Conservation (phyloP, 2,797 vertebrate species). For the Rhynchonycteris naso region DNA sequence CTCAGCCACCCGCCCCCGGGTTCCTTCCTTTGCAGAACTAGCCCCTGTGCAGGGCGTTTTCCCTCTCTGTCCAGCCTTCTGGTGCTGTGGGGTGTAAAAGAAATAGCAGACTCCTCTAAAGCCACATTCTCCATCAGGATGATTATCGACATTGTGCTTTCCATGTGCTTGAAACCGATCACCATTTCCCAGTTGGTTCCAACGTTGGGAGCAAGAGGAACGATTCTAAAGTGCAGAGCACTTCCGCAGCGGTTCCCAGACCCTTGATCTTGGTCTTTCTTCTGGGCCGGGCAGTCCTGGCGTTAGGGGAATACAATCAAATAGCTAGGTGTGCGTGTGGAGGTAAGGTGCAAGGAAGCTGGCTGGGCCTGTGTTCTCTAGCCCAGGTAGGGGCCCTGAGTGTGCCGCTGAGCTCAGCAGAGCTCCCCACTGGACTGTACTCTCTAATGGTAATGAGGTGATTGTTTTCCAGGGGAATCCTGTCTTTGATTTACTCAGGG, state of each 20-base stretch:
- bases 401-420: background rate
- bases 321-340: background rate
- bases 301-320: background rate
- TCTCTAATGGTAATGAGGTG: background rate
- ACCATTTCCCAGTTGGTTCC: background rate
- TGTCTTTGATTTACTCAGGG: background rate
- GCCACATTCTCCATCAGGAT: background rate
- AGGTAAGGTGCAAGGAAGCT: background rate
- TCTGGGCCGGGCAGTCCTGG: background rate
- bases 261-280: background rate
- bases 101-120: background rate
- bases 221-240: background rate
- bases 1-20: background rate
- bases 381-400: background rate
- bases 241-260: background rate
- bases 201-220: background rate
- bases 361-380: background rate
- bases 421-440: background rate
- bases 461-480: background rate
- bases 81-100: background rate
- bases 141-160: background rate
- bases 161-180: background rate
- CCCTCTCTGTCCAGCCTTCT: too few species aligned
- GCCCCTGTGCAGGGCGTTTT: background rate
- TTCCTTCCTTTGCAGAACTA: background rate